Evolutionary conservation across 2,888 invertebrate genomes (phyloP), one percentile per base, ranked within the genome.

Genomic region (Stenoptilia bipunctidactyla): DNA sequence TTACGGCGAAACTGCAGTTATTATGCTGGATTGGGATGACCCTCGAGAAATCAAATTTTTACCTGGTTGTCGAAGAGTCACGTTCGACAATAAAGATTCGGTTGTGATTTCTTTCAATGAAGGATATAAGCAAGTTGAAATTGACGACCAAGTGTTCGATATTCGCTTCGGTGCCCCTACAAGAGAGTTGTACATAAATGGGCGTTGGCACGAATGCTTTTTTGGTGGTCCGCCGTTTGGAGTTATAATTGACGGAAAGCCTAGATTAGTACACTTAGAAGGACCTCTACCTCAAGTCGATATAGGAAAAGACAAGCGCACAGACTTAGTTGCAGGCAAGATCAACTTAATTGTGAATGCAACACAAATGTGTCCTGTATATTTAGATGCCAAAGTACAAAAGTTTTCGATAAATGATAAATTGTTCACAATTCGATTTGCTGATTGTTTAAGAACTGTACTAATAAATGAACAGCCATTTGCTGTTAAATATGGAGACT

Each of bases 271-370:
- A 1, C 91, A 93, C 56, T 79, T 99, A 6, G 93, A 93, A 54
- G 97, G 97, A 0, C 94, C 96, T 0, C 89, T 96, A 2, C 98
- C 98, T 0, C 94, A 94, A 73, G 97, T 98, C 0, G 93, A 93
- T 65, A 95, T 98, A 44, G 93, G 96, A 0, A 89, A 89, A 27
- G 77, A 72, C 1, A 89, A 90, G 51, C 86, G 94, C 15, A 90
- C 88, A 10, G 96, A 97, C 66, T 79, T 97, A 35, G 92, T 94
- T 1, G 90, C 91, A 0, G 95, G 93, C 0, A 92, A 92, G 75
- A 92, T 95, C 42, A 92, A 91, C 63, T 83, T 95, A 43, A 92
- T 94, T 40, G 88, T 95, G 3, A 91, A 96, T 66, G 94, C 93
- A 0, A 88, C 88, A 40, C 88, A 88, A 39, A 89, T 92, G 70